Conservation (phyloP, 2,113 vertebrate species). For the Ailurus styani region DNA sequence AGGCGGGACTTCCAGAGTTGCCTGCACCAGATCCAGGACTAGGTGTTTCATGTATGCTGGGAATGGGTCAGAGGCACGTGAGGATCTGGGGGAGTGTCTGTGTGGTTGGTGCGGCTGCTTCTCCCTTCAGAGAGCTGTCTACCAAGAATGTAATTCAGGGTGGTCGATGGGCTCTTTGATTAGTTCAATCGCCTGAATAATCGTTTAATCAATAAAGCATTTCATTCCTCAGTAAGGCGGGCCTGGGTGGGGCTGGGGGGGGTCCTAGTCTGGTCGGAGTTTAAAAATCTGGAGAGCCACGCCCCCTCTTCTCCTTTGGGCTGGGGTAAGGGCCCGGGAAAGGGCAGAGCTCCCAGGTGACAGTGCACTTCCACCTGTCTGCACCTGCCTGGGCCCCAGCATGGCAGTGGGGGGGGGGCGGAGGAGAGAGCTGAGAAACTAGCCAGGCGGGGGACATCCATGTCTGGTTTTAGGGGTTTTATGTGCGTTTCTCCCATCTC, state of each 20-base stretch:
- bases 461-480: background rate
- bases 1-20: background rate
- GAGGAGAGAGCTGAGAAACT: background rate
- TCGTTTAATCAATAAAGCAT: constrained; percentile 86
- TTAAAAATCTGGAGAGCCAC: constrained; percentile 41
- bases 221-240: constrained; percentile 69
- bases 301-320: background rate
- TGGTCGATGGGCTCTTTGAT: constrained; percentile 83
- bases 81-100: background rate
- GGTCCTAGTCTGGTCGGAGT: background rate
- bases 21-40: background rate
- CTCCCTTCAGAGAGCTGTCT: constrained; percentile 47
- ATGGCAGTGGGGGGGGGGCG: background rate
- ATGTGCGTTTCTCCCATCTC: background rate
- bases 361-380: background rate
- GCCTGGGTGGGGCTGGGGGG: constrained; percentile 45
- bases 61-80: background rate
- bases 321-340: background rate
- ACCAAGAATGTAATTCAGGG: constrained; percentile 75
- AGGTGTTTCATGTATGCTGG: background rate
- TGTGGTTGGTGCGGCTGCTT: background rate
- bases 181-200: constrained; percentile 86
- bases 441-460: background rate
- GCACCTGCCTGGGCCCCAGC: background rate
- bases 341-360: background rate